Evolutionary conservation across 1,140 invertebrate genomes (phyloP), one percentile per base, ranked within the genome.

Genomic region (Zaprionus davidi): DNA sequence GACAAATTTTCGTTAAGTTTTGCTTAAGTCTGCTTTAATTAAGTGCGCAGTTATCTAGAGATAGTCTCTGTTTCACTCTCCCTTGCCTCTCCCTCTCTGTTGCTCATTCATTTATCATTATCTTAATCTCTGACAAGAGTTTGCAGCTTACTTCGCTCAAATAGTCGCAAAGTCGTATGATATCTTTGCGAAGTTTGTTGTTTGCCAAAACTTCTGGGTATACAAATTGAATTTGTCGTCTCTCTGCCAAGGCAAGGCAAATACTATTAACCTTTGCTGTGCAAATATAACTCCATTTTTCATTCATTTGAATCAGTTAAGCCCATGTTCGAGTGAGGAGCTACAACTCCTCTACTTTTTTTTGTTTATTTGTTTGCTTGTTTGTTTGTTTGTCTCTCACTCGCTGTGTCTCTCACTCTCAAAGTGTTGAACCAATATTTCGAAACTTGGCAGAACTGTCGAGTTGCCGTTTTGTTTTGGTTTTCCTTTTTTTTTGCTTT

Each of bases 201-300:
- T 59, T 24, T 46, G 3, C 44, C 46, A 51, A 46, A 51, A 63
- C 38, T 49, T 28, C 58, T 49, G 41, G 2, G 22, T 31, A 24
- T 26, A 53, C 70, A 72, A 72, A 72, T 72, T 72, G 63, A 67
- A 72, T 72, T 59, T 72, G 63, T 72, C 46, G 38, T 49, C 55
- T 49, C 46, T 20, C 15, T 17, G 15, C 41, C 4, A 12, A 5
- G 13, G 46, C 28, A 36, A n/a, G 13, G 17, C 26, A 68, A 68
- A 58, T 58, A 58, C 36, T 68, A 68, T 68, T 68, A 58, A 58
- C 65, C 55, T 68, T 46, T 58, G 56, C 65, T 69, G 5, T 60
- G 46, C 66, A 60, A 60, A 46, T 69, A 59, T 55, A 73, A 44
- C 64, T 73, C 15, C 46, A 68, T 73, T 73, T 67, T 68, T 68